Evolutionary conservation across 1,140 invertebrate species (phyloP), one percentile per base, ranked within the genome.

Genomic region (Saccostrea glomerata): DNA sequence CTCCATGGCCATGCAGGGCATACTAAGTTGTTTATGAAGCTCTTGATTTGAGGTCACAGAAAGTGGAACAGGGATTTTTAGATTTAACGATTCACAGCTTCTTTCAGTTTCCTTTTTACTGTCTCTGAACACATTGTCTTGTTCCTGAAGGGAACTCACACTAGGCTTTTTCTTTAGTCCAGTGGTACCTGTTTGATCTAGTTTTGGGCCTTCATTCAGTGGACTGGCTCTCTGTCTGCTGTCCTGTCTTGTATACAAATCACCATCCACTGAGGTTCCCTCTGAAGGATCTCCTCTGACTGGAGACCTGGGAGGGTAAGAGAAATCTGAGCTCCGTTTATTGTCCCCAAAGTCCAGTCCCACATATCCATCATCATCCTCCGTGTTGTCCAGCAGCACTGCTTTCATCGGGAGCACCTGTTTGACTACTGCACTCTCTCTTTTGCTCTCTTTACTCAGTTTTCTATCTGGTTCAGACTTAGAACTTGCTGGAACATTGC

Each of bases 281-380:
- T 77, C 70, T 30, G 23, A n/a, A 23, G 23, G 13, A 13, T 77
- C 13, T 15, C 23, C 70, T 5, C 70, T 77, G 11, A 25, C 1
- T 36, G 70, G 70, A 15, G 70, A 25, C 25, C 9, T 77, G 0
- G 70, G 25, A 15, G 30, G 30, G 70, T 77, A 36, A 12, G 25
- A 30, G 7, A 36, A 20, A 66, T 63, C 17, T 17, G 84, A 36
- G 25, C n/a, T 30, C 25, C 23, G 60, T 17, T 40, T 56, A 13
- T 85, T 63, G 36, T 84, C 82, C 6, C 82, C 82, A 56, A 87
- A 89, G 58, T 89, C 86, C 77, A 89, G 47, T 0, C 88, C 88
- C 4, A 89, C 88, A 87, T 89, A 89, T 20, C 86, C 88, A 82
- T 89, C 88, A 54, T 77, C 86, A n/a, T 84, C 82, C 54, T 54